Percentiles rank a stretch among this genome's conserved stretches.
Conservation (phyloP, 2,113 vertebrate genomes). For the Poeciliopsis prolifica region DNA sequence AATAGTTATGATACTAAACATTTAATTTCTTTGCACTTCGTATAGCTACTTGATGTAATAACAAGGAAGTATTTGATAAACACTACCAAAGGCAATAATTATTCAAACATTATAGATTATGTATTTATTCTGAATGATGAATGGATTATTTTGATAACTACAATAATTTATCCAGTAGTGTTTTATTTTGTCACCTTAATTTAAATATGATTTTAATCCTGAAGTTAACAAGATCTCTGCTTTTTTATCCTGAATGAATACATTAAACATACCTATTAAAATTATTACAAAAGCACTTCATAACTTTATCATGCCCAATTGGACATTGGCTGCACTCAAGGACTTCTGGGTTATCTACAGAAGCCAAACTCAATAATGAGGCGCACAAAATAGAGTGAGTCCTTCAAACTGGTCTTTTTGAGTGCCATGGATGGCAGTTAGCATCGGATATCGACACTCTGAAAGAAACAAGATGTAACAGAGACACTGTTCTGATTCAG, state of each 20-base stretch:
- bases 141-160: too few relatives aligned
- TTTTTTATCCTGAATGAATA: not conserved
- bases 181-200: too few relatives aligned
- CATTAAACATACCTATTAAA: too few relatives aligned
- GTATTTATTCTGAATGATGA: too few relatives aligned
- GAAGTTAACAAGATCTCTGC: too few relatives aligned
- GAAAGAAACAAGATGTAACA: conserved; percentile 20
- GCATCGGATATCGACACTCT: conserved; percentile 31
- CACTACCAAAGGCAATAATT: not conserved
- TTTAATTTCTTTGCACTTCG: too few relatives aligned
- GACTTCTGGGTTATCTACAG: not conserved
- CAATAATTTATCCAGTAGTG: too few relatives aligned
- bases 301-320: too few relatives aligned
- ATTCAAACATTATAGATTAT: not conserved
- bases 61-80: not conserved
- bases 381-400: conserved; percentile 23
- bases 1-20: not conserved
- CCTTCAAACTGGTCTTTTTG: conserved; percentile 39
- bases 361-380: conserved; percentile 29
- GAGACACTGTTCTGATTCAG: conserved; percentile 6
- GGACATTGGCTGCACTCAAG: not conserved
- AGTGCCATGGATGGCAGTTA: conserved; percentile 58
- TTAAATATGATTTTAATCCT: not conserved
- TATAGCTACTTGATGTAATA: too few relatives aligned
- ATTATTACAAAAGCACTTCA: too few relatives aligned